phyloP scores from a whole-genome alignment of 2,888 invertebrate genomes.

The Apamea sordens region DNA sequence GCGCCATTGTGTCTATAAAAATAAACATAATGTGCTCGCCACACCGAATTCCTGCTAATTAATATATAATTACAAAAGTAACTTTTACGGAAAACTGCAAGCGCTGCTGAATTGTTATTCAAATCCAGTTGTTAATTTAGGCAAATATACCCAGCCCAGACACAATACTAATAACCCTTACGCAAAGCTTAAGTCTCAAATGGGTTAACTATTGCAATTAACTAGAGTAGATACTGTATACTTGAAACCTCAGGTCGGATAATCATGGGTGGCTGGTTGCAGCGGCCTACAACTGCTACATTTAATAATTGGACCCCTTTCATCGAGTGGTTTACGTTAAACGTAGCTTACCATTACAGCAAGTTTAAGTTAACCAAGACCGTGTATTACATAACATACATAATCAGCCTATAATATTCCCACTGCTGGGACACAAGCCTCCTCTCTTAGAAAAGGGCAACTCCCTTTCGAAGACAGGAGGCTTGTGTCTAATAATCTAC shows the following conservation, averaged over 20 bases:
- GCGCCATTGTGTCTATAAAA: constrained; percentile 5
- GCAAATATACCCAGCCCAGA: not conserved
- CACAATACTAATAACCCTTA: not conserved
- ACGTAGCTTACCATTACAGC: not conserved
- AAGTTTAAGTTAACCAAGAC: not conserved
- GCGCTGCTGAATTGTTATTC: not conserved
- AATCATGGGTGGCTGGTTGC: not conserved
- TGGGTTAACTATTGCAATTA: not conserved
- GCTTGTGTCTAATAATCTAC: too few species aligned
- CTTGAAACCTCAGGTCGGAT: not conserved
- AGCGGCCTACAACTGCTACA: not conserved
- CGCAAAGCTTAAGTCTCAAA: not conserved
- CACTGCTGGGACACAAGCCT: too few species aligned
- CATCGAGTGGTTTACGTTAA: not conserved
- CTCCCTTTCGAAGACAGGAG: too few species aligned
- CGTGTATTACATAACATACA: too few species aligned
- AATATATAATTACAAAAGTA: not conserved
- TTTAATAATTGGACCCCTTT: not conserved
- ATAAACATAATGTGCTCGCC: not conserved
- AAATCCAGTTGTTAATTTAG: constrained; percentile 1
- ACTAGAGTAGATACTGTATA: not conserved
- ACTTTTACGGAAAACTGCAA: not conserved
- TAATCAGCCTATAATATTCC: too few species aligned
- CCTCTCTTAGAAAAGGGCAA: too few species aligned
- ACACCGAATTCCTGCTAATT: not conserved